These are phyloP conservation scores for Xestobium rufovillosum DNA, from an alignment of 2,888 invertebrate genomes.

Conservation along the genomic window DNA sequence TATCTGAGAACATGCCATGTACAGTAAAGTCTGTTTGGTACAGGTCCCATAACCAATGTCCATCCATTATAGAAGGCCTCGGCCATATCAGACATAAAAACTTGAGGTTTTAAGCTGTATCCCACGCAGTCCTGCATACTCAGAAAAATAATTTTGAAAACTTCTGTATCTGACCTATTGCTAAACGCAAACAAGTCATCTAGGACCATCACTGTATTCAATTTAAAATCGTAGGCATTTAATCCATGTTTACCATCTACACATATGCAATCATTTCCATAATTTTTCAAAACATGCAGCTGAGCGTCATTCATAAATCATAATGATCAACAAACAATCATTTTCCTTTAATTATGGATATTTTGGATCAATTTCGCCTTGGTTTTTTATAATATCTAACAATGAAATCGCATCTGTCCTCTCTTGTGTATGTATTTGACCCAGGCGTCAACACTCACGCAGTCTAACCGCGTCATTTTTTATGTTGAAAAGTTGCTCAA, in stretches of 20 bases:
- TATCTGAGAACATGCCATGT: too few species aligned
- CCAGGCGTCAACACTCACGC: too few species aligned
- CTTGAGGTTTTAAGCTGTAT: conserved; percentile 14
- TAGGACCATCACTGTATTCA: conserved; percentile 23
- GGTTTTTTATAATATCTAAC: too few species aligned
- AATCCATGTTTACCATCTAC: conserved; percentile 23
- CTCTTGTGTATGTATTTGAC: too few species aligned
- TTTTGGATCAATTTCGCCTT: conserved; percentile 5
- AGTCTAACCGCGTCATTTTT: too few species aligned
- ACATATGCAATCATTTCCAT: conserved; percentile 19
- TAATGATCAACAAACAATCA: conserved; percentile 21
- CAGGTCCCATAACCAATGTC: conserved; percentile 20
- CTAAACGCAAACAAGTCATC: conserved; percentile 24
- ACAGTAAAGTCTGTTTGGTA: conserved; percentile 8
- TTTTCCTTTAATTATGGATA: conserved; percentile 15
- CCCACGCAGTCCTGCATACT: conserved; percentile 16
- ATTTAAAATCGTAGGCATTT: conserved; percentile 21
- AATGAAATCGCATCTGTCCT: too few species aligned
- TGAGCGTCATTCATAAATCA: conserved; percentile 23
- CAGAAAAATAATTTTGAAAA: conserved; percentile 21
- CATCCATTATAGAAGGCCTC: conserved; percentile 25
- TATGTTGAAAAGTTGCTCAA: too few species aligned
- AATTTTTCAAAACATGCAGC: conserved; percentile 19
- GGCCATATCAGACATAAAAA: conserved; percentile 27
- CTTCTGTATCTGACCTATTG: conserved; percentile 21